Base-by-base conservation (phyloP, 1,140 invertebrate species). In the Dermatophagoides farinae region DNA sequence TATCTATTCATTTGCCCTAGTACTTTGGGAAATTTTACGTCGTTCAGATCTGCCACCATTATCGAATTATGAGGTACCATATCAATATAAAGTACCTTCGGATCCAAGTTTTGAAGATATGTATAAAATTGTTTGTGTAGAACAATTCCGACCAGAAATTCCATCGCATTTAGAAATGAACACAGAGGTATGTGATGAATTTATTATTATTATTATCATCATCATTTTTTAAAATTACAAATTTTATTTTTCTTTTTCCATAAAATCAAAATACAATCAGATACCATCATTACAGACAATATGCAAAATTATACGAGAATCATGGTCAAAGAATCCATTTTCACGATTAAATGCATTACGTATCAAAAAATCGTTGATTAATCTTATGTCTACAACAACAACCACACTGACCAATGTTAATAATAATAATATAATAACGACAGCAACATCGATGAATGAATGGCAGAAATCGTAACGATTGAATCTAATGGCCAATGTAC, bases 51-150 rank as follows among this genome's bases (percentile, higher is more conserved):
- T 5, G 9, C n/a, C 16, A 61, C 61, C 59, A 14, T 59, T 59
- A 12, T 12, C 47, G 5, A 88, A 92, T 49, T 95, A 91, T 74
- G 84, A 91, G 67, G 77, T 91, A 62, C 90, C 91, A 38, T 97
- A 90, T 73, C 88, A 85, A 74, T 89, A 93, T 72, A 77, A 85
- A 66, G 88, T 95, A 62, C 85, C 86, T 49, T 82, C 84, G 11
- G 89, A 97, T 77, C 91, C 91, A 1, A 83, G 81, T 31, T 82
- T 93, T 67, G 91, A 95, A 66, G 88, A 95, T 70, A 95, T 96
- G 89, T 77, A 81, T 54, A 82, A 84, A 74, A 83, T 89, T 44
- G 87, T 96, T 16, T 91, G 86, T 68, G 75, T 77, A 16, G 85
- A 92, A 66, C 78, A 81, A 67, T 78, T 85, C 64, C 77, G 91